These are phyloP conservation scores for Hormiphora californensis DNA, from an alignment of 37 sponge, comb jelly and placozoan species.

Conservation along the genomic window DNA sequence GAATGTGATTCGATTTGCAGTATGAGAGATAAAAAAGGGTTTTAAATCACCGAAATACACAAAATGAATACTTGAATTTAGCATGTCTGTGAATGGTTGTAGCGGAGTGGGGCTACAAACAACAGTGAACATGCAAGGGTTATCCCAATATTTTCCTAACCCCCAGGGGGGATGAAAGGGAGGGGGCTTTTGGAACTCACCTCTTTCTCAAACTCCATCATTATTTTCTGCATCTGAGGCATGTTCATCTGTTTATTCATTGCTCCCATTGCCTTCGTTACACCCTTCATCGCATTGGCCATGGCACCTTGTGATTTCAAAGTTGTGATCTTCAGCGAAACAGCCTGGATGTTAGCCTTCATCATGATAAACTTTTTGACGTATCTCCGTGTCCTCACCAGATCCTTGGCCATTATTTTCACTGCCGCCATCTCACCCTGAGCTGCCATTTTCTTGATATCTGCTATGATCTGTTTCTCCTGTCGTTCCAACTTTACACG, in stretches of 20 bases:
- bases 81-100: slow-evolving; percentile 50
- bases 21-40: no score
- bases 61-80: neutral
- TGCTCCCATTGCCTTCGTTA: slow-evolving; percentile 76
- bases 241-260: slow-evolving; percentile 87
- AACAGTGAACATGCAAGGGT: slow-evolving; percentile 54
- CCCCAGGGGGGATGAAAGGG: neutral
- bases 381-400: slow-evolving; percentile 83
- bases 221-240: slow-evolving; percentile 94
- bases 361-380: slow-evolving; percentile 94
- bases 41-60: no score
- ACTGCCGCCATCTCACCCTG: slow-evolving; percentile 83
- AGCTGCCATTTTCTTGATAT: slow-evolving; percentile 98
- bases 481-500: slow-evolving; percentile 74
- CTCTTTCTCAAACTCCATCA: slow-evolving; percentile 95
- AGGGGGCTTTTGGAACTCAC: neutral
- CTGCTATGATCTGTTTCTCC: slow-evolving; percentile 88
- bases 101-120: neutral
- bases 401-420: slow-evolving; percentile 60
- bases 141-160: no score
- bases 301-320: slow-evolving; percentile 88
- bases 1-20: no score
- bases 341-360: slow-evolving; percentile 93
- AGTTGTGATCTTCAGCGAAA: slow-evolving; percentile 85
- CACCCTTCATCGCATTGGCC: slow-evolving; percentile 98